Evolutionary conservation across 2,113 vertebrate genomes (phyloP), one percentile per base, ranked within the genome.

Genomic region (Channa maculata): DNA sequence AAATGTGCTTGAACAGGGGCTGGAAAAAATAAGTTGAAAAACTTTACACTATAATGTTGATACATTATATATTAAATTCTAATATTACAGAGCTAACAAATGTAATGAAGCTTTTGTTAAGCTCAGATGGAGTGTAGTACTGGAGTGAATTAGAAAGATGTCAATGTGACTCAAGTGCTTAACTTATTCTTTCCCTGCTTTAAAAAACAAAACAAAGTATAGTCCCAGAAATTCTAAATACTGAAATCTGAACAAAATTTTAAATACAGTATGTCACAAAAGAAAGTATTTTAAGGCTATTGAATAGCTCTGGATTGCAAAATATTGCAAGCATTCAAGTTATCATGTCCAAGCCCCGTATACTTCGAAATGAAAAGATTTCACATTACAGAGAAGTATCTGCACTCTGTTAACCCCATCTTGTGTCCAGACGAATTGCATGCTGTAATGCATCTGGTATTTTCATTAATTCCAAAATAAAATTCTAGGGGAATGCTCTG

Each of bases 331-430:
- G 37, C n/a, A 62, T 67, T 41, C 2, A 46, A 41, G 49, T 34
- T 41, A 51, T 39, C 14, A 6, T 51, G 8, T 38, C 9, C 8
- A 38, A 44, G 39, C 6, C 7, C 45, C 6, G 48, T 4, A 24
- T 24, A 24, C 52, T 68, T 55, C n/a, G 46, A 24, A 72, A 63
- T 53, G 38, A 50, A 62, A 77, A 49, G 8, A 74, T 50, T 50
- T 52, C 7, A 41, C 45, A 52, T 51, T 45, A 65, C 9, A 59
- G 63, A n/a, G 13, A 43, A 14, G 8, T n/a, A 24, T 45, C 52
- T 39, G 10, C 15, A 48, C 36, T 52, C 33, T 57, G 39, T 24
- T 3, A 60, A 52, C 36, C 58, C 37, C n/a, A 39, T 38, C 15
- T 39, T 46, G 33, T 49, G 6, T 64, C 12, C 45, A 65, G 15